These are phyloP conservation scores for Dryoscopus gambensis DNA, from an alignment of 2,113 vertebrate species.

Conservation along the genomic window DNA sequence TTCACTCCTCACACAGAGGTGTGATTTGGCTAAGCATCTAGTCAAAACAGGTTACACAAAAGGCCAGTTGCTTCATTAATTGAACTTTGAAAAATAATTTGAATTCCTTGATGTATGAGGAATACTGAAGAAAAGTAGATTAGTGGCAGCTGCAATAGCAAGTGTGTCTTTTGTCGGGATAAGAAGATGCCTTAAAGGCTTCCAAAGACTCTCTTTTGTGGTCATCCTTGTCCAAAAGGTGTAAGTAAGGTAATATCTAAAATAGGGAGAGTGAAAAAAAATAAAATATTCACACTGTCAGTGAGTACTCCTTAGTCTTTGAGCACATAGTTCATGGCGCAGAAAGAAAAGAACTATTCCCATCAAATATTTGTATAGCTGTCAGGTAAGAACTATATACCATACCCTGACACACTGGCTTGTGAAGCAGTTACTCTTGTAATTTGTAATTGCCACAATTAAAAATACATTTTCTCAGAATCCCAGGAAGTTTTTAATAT, in stretches of 20 bases:
- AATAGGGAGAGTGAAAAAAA: not conserved
- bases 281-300: not conserved
- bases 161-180: not conserved
- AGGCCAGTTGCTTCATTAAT: not conserved
- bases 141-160: not conserved
- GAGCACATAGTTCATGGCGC: not conserved
- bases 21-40: not conserved
- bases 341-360: not conserved
- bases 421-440: not conserved
- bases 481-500: not conserved
- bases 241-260: not conserved
- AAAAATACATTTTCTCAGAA: not conserved
- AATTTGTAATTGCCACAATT: not conserved
- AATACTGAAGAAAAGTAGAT: not conserved
- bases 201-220: not conserved
- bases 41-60: not conserved
- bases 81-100: not conserved
- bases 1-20: not conserved
- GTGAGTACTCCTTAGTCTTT: not conserved
- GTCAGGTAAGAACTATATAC: not conserved
- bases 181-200: not conserved
- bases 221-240: not conserved
- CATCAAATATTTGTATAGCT: not conserved
- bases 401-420: not conserved
- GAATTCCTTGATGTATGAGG: not conserved